Evolutionary conservation across 2,888 invertebrate genomes (phyloP), one percentile per base, ranked within the genome.

Genomic region (Gari tellinella): DNA sequence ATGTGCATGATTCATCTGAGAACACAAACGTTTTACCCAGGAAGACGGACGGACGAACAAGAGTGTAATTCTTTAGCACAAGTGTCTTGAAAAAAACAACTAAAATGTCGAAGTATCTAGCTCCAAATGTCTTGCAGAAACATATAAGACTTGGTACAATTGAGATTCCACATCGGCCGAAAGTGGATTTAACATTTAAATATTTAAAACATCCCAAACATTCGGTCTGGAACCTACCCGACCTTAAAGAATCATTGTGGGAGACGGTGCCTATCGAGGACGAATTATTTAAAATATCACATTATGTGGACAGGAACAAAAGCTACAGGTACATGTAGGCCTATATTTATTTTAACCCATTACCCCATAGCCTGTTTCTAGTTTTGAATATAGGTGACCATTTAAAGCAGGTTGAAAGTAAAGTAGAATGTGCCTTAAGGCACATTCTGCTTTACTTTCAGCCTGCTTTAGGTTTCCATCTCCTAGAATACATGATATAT

Each of bases 281-380:
- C 38, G 79, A 79, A 51, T 38, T 79, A 23, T 74, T 74, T 40
- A 74, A 74, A 68, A 69, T 65, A 31, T 60, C 67, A 10, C 79
- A 79, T 52, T 79, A 79, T 49, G 72, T 79, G 74, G 74, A 74
- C 52, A 74, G 65, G 45, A 74, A 74, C 43, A 79, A 72, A 56
- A 79, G 79, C 45, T 79, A 68, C 51, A 74, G 79, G 79, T 70
- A 70, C 17, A 37, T 7, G 4, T 31, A 31, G 31, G n/a, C n/a
- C n/a, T n/a, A n/a, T n/a, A n/a, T n/a, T n/a, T n/a, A n/a, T n/a
- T n/a, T n/a, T n/a, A n/a, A n/a, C n/a, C n/a, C n/a, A n/a, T n/a
- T n/a, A n/a, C n/a, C n/a, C n/a, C n/a, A n/a, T n/a, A n/a, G n/a
- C n/a, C n/a, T n/a, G n/a, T n/a, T n/a, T n/a, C n/a, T n/a, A n/a